Conservation (phyloP, 1,140 invertebrate species). For the Drosophila hydei region DNA sequence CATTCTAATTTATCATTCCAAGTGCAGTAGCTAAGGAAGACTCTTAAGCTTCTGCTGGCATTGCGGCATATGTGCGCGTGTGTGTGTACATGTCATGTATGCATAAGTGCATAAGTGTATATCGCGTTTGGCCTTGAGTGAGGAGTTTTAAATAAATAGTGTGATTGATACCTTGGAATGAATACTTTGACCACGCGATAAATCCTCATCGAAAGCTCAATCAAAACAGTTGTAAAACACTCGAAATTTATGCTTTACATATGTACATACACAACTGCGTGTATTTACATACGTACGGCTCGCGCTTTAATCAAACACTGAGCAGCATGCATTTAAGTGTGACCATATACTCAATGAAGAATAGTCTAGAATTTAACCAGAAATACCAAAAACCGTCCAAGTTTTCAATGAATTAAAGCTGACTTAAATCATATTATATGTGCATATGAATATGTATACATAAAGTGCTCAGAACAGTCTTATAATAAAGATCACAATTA, state of each 20-base stretch:
- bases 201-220: constrained; percentile 32
- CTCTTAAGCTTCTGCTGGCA: constrained; percentile 37
- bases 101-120: neutral
- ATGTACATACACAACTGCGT: neutral
- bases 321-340: neutral
- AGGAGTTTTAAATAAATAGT: constrained; percentile 31
- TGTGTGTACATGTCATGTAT: neutral
- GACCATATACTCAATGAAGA: neutral
- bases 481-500: constrained; percentile 2
- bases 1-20: constrained; percentile 10
- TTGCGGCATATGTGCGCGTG: constrained; percentile 26
- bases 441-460: too few species aligned
- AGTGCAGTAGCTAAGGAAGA: neutral
- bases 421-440: too few species aligned
- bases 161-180: constrained; percentile 35
- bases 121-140: constrained; percentile 49
- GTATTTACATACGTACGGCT: neutral
- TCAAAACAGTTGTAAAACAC: constrained; percentile 1
- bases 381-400: constrained; percentile 11
- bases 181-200: constrained; percentile 15
- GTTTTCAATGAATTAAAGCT: too few species aligned
- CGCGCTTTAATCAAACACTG: constrained; percentile 30
- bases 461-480: too few species aligned
- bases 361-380: neutral
- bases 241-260: neutral